These are phyloP conservation scores for Oncorhynchus nerka DNA, from an alignment of 2,113 vertebrate genomes.

Conservation along the genomic window DNA sequence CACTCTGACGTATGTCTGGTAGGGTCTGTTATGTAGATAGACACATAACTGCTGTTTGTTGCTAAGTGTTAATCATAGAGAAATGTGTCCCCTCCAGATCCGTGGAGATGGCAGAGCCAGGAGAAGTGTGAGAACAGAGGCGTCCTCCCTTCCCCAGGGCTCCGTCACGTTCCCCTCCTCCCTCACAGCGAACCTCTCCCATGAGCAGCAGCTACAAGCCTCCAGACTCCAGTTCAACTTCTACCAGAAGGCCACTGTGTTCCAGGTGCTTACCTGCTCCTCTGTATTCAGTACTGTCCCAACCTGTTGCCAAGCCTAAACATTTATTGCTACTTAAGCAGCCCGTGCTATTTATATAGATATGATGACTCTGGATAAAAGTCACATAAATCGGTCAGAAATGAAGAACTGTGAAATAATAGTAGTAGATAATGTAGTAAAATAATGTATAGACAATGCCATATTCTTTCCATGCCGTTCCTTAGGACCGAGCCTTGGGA, in stretches of 20 bases:
- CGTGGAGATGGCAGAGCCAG: slow-evolving; percentile 11
- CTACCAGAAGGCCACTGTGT: slow-evolving; percentile 87
- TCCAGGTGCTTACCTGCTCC: slow-evolving; percentile 75
- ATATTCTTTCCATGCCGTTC: neutral
- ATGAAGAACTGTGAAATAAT: neutral
- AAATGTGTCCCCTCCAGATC: slow-evolving; percentile 45
- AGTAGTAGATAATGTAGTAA: too few species aligned
- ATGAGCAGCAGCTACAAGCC: slow-evolving; percentile 66
- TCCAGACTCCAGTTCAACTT: slow-evolving; percentile 94
- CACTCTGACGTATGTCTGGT: too few species aligned
- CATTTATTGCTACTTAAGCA: too few species aligned
- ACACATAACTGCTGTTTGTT: too few species aligned
- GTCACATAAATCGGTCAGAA: neutral
- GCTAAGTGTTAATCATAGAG: too few species aligned
- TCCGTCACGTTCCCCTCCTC: slow-evolving; percentile 82
- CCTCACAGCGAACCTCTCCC: slow-evolving; percentile 70
- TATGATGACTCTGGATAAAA: too few species aligned
- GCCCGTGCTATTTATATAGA: too few species aligned
- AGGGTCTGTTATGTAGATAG: too few species aligned
- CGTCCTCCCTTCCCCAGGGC: slow-evolving; percentile 71
- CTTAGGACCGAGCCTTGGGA: slow-evolving; percentile 76
- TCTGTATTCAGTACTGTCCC: too few species aligned
- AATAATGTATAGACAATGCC: neutral
- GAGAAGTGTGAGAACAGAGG: slow-evolving; percentile 6
- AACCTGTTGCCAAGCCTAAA: too few species aligned